Conservation (phyloP, 2,113 vertebrate species). For the Ivindomyrus marchei region DNA sequence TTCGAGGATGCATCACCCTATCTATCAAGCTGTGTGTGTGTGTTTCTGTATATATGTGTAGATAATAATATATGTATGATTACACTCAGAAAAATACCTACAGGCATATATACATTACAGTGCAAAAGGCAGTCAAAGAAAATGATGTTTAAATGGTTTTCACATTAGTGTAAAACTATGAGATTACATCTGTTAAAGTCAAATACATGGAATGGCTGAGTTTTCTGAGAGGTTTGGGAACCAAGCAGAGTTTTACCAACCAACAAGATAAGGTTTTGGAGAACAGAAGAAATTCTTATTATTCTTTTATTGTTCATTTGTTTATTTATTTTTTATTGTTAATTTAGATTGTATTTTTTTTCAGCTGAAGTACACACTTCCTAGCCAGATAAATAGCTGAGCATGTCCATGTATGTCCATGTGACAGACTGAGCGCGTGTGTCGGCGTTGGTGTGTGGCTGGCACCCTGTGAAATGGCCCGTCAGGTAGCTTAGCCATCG, state of each 20-base stretch:
- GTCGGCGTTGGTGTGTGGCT: neutral
- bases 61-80: neutral
- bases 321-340: neutral
- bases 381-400: neutral
- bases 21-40: neutral
- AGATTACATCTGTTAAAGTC: neutral
- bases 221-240: neutral
- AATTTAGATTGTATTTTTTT: neutral
- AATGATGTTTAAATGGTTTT: neutral
- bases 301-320: neutral
- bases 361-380: neutral
- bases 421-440: neutral
- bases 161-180: neutral
- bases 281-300: neutral
- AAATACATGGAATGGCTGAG: neutral
- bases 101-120: neutral
- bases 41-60: neutral
- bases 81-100: neutral
- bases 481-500: neutral
- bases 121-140: neutral
- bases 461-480: neutral
- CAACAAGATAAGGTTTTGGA: neutral
- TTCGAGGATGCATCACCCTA: neutral
- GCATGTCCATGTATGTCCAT: neutral
- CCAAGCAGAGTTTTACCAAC: neutral